Evolutionary conservation across 2,113 vertebrate species (phyloP).

Genomic region (Dicaeum eximium): DNA sequence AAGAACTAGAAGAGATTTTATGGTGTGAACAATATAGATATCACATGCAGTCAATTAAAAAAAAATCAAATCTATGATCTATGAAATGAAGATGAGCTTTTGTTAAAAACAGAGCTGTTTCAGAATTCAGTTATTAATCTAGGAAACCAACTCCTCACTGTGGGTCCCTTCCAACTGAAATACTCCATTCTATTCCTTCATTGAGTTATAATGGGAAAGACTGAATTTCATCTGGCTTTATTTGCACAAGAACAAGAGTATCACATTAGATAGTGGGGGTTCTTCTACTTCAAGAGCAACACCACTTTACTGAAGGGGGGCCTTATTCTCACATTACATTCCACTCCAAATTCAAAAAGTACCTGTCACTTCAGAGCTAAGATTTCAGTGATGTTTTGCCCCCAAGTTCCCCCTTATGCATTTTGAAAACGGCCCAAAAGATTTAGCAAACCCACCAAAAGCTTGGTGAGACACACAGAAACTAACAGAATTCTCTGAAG

Average conservation of each 20-base stretch:
- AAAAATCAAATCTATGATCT: not conserved
- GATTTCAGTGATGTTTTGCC: rapidly evolving
- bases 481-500: not conserved
- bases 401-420: not conserved
- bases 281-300: not conserved
- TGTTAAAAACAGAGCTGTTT: not conserved
- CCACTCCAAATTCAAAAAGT: not conserved
- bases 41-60: not conserved
- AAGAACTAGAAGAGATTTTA: conserved; percentile 86
- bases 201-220: not conserved
- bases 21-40: not conserved
- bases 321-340: not conserved
- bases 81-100: not conserved
- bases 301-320: not conserved
- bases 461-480: not conserved
- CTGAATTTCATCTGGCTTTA: not conserved
- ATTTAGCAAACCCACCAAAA: not conserved
- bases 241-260: not conserved
- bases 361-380: not conserved
- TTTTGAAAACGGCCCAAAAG: not conserved
- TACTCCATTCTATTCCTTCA: not conserved
- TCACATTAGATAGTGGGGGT: not conserved
- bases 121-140: not conserved
- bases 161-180: not conserved
- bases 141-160: not conserved